These are phyloP conservation scores for Bombus soroeensis DNA, from an alignment of 1,140 invertebrate species.

Conservation along the genomic window DNA sequence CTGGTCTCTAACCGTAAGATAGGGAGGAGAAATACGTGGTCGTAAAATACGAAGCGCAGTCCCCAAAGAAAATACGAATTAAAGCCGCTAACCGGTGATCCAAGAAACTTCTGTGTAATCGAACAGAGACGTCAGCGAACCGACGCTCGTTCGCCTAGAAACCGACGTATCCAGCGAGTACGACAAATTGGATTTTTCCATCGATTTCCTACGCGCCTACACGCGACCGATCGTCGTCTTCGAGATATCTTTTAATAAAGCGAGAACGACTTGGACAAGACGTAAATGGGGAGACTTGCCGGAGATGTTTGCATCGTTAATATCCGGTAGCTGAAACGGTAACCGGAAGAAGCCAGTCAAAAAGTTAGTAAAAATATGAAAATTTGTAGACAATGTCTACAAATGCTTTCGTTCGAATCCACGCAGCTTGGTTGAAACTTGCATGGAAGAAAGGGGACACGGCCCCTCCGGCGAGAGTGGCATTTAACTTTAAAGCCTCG, in stretches of 20 bases:
- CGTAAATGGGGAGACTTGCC: no score
- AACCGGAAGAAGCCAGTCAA: background rate
- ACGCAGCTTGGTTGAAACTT: background rate
- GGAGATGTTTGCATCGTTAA: background rate
- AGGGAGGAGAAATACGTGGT: constrained; percentile 73
- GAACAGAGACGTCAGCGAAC: constrained; percentile 35
- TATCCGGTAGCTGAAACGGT: background rate
- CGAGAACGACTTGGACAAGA: no score
- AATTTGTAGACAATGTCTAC: background rate
- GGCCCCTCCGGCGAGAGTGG: background rate
- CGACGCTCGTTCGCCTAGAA: background rate
- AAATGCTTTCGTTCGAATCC: background rate
- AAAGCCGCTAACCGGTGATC: constrained; percentile 65
- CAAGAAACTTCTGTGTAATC: constrained; percentile 67
- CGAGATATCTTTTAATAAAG: no score
- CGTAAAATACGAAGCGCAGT: constrained; percentile 75
- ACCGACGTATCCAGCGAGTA: background rate
- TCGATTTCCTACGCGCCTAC: background rate
- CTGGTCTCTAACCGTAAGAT: constrained; percentile 72
- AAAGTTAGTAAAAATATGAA: background rate
- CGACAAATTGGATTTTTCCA: background rate
- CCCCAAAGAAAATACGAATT: constrained; percentile 81
- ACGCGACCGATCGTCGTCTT: no score
- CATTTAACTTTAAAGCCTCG: constrained; percentile 35
- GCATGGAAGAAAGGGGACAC: background rate